Percentiles rank a stretch among this genome's conserved stretches.
Evolutionary conservation across 2,113 vertebrate species (phyloP).

Genomic region (Mixornis gularis): DNA sequence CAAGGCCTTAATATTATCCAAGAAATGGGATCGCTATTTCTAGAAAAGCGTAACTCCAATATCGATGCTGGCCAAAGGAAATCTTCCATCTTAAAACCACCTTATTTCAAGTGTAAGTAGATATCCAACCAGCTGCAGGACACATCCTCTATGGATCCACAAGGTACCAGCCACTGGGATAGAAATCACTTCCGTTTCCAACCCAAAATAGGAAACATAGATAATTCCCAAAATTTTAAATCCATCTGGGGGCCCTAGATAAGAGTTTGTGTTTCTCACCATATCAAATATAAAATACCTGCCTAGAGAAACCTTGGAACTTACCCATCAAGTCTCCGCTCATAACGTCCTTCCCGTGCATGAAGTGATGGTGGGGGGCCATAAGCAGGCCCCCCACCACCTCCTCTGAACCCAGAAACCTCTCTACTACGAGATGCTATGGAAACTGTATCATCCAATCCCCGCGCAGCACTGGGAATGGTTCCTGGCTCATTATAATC

Average conservation of each 20-base stretch:
- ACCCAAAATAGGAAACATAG: constrained; percentile 82
- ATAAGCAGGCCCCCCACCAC: constrained; percentile 93
- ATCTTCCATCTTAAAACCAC: constrained; percentile 72
- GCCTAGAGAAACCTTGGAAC: constrained; percentile 87
- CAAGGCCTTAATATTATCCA: constrained; percentile 82
- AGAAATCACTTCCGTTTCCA: constrained; percentile 82
- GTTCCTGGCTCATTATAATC: constrained; percentile 99
- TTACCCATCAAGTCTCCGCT: constrained; percentile 92
- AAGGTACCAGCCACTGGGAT: constrained; percentile 77
- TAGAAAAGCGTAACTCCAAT: constrained; percentile 77
- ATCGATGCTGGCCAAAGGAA: constrained; percentile 68
- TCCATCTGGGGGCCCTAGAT: constrained; percentile 84
- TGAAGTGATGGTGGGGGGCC: constrained; percentile 95
- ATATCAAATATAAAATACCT: constrained; percentile 87
- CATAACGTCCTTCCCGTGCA: constrained; percentile 99
- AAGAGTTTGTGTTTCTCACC: constrained; percentile 84
- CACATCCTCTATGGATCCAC: constrained; percentile 78
- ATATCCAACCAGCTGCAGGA: constrained; percentile 79
- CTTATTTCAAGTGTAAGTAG: constrained; percentile 68
- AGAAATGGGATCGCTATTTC: constrained; percentile 65
- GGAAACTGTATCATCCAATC: constrained; percentile 96
- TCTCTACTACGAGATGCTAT: constrained; percentile 97
- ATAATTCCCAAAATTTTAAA: constrained; percentile 83
- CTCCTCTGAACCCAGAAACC: constrained; percentile 98
- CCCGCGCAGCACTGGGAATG: constrained; percentile 94